Conservation (phyloP, 1,140 invertebrate genomes). For the Periplaneta americana region DNA sequence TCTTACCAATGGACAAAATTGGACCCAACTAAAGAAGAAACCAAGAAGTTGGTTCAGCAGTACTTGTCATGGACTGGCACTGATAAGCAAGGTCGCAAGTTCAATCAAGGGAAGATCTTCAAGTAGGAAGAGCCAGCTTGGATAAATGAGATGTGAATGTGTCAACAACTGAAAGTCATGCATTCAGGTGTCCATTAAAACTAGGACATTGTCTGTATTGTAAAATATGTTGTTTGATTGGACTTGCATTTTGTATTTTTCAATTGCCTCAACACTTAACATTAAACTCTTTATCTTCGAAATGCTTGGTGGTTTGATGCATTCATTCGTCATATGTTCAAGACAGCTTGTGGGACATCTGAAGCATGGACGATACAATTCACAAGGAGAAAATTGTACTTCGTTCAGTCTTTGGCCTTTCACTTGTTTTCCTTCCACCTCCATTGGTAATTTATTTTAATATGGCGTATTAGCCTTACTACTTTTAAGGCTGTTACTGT, state of each 20-base stretch:
- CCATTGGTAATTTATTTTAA: neutral
- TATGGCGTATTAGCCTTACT: neutral
- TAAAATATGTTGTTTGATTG: neutral
- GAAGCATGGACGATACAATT: neutral
- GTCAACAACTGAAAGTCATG: too few relatives aligned
- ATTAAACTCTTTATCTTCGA: neutral
- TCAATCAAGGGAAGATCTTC: slow-evolving; percentile 99
- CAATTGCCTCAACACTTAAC: neutral
- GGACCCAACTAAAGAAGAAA: slow-evolving; percentile 72
- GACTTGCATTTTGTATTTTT: neutral
- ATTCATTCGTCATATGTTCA: neutral
- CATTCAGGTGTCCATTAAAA: neutral
- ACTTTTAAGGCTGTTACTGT: neutral
- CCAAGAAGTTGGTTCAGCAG: slow-evolving; percentile 85
- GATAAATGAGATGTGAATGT: too few relatives aligned
- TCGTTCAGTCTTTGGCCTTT: neutral
- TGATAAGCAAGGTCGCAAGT: slow-evolving; percentile 84
- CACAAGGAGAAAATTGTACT: neutral
- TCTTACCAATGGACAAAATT: slow-evolving; percentile 96
- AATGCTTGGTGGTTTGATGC: neutral
- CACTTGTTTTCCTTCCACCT: neutral
- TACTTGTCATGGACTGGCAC: slow-evolving; percentile 90
- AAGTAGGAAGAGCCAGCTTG: slow-evolving; percentile 59
- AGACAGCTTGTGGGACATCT: neutral
- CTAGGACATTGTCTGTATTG: too few relatives aligned